These are phyloP conservation scores for Micronycteris hirsuta DNA, from an alignment of 2,113 vertebrate genomes.

Conservation along the genomic window DNA sequence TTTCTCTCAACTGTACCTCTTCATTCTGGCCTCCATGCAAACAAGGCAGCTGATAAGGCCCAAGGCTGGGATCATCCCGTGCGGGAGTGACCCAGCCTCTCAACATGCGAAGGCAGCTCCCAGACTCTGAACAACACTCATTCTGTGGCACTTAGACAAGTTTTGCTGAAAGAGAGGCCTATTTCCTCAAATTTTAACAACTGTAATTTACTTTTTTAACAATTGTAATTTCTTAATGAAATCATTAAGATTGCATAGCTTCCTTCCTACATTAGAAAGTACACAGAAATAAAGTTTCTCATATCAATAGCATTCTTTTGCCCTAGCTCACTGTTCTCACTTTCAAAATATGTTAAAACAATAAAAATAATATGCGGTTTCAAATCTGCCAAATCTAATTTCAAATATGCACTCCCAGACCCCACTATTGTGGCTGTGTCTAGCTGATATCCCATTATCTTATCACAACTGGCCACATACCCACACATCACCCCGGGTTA, in stretches of 20 bases:
- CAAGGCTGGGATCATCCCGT: rapidly evolving
- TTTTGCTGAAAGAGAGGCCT: not conserved
- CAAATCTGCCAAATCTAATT: slow-evolving; percentile 38
- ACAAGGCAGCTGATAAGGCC: not conserved
- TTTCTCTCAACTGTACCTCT: not conserved
- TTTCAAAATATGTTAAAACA: slow-evolving; percentile 46
- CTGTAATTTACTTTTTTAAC: not conserved
- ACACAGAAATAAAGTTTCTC: not conserved
- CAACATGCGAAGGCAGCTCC: not conserved
- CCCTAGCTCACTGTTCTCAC: not conserved
- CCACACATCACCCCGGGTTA: slow-evolving; percentile 50
- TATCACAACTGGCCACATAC: slow-evolving; percentile 66
- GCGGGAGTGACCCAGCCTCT: not conserved
- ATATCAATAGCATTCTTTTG: not conserved
- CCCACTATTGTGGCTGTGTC: not conserved
- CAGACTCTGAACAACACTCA: not conserved
- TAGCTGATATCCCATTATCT: slow-evolving; percentile 64
- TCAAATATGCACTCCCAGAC: slow-evolving; percentile 42
- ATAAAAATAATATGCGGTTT: slow-evolving; percentile 41
- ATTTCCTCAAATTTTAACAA: not conserved
- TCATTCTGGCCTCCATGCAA: not conserved
- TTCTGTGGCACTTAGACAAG: not conserved
- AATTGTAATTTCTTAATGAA: not conserved
- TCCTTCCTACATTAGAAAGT: not conserved
- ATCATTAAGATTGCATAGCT: not conserved